These are phyloP conservation scores for Tachypleus tridentatus DNA, from an alignment of 1,140 invertebrate genomes.

Conservation along the genomic window DNA sequence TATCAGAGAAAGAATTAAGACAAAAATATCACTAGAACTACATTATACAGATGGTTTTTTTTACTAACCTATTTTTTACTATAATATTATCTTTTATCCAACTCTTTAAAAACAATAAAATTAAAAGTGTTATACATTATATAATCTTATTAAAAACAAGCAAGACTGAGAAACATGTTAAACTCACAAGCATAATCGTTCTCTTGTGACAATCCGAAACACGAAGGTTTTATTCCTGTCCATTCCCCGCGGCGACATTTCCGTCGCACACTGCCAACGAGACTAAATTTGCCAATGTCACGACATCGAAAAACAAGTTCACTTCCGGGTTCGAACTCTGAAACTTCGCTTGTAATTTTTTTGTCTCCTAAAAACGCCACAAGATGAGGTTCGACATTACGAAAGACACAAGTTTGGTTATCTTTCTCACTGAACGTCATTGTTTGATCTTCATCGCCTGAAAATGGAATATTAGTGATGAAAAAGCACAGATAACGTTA, in stretches of 20 bases:
- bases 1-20: too few relatives aligned
- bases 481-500: too few relatives aligned
- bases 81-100: too few relatives aligned
- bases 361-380: slow-evolving; percentile 65
- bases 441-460: slow-evolving; percentile 11
- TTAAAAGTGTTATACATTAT: too few relatives aligned
- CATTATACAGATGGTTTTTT: too few relatives aligned
- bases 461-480: not conserved
- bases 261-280: slow-evolving; percentile 45
- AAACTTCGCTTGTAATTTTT: slow-evolving; percentile 54
- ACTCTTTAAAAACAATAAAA: too few relatives aligned
- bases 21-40: too few relatives aligned
- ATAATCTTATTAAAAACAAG: too few relatives aligned
- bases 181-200: slow-evolving; percentile 66
- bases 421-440: slow-evolving; percentile 10
- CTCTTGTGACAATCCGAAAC: slow-evolving; percentile 67
- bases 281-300: slow-evolving; percentile 60
- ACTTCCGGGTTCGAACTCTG: slow-evolving; percentile 60
- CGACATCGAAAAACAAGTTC: slow-evolving; percentile 54
- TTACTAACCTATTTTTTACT: too few relatives aligned
- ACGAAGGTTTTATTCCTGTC: slow-evolving; percentile 60
- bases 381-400: slow-evolving; percentile 61
- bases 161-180: not conserved
- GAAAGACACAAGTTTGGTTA: slow-evolving; percentile 58
- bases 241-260: slow-evolving; percentile 60